phyloP scores from a whole-genome alignment of 2,888 invertebrate species.

The Diarsia mendica region DNA sequence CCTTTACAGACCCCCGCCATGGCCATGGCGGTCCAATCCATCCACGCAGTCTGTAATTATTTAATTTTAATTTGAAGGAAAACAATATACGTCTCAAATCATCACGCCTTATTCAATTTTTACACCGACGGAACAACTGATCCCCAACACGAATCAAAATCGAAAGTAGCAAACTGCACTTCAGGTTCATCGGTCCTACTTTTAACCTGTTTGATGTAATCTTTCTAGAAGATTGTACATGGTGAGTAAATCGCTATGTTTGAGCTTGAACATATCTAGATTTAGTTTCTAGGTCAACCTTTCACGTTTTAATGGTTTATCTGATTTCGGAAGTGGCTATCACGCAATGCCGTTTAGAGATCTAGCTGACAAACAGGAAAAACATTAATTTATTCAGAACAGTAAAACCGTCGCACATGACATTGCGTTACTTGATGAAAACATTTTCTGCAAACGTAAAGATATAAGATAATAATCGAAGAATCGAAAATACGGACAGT shows the following conservation, averaged over 20 bases:
- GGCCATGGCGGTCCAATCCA: too few species aligned
- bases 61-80: too few species aligned
- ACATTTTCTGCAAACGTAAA: too few species aligned
- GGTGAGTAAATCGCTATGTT: constrained; percentile 17
- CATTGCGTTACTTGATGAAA: neutral
- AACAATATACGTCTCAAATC: too few species aligned
- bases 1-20: too few species aligned
- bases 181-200: constrained; percentile 24
- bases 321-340: constrained; percentile 26
- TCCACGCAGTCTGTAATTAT: too few species aligned
- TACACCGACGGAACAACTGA: too few species aligned
- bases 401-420: neutral
- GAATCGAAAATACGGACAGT: too few species aligned
- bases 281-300: constrained; percentile 51
- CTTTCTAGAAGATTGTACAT: constrained; percentile 5
- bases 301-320: constrained; percentile 19
- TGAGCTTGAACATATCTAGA: constrained; percentile 44
- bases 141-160: too few species aligned
- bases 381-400: neutral
- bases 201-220: constrained; percentile 43
- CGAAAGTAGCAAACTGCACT: constrained; percentile 35
- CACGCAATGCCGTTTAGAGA: constrained; percentile 4
- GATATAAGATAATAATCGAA: too few species aligned
- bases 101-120: too few species aligned
- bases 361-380: neutral